Evolutionary conservation across 2,113 vertebrate genomes (phyloP), one percentile per base, ranked within the genome.

Genomic region (Scatophagus argus): DNA sequence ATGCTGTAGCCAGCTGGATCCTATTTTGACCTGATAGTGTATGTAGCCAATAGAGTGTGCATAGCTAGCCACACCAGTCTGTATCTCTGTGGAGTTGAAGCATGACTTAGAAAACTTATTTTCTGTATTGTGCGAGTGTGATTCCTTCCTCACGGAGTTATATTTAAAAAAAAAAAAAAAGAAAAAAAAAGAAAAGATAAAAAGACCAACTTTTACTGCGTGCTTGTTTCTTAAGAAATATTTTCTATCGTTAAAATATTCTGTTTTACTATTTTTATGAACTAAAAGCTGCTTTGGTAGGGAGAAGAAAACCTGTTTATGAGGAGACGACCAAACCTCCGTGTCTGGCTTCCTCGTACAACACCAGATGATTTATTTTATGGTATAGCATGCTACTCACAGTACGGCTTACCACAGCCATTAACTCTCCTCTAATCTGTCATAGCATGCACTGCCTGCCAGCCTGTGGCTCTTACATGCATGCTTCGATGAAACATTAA

Each of bases 1-100:
- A 92, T 93, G 91, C 90, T 76, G 90, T 91, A 88, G 84, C 88
- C 86, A 60, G 82, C 85, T 79, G 85, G 83, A 76, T 72, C 77
- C 63, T 79, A 31, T 64, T 82, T 86, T 74, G 83, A 91, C 86
- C 88, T 77, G 77, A 84, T 90, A 68, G 85, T 92, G 82, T 84
- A 89, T 87, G 89, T 91, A 89, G 90, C 89, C 72, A 78, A 44
- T 83, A 82, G 87, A 75, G 84, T 84, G 85, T 88, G 91, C 76
- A 21, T 83, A 86, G 87, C 85, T 77, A 72, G 81, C 86, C 84
- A 81, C 86, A 77, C 74, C 41, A 36, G 49, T 88, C 46, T 84
- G 83, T 89, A 86, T 88, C 77, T 87, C 78, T 77, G 84, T 90
- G 75, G 72, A 86, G 70, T 82, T 82, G 70, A 91, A 88, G 93